Percentiles rank a stretch among this genome's conserved stretches.
Conservation (phyloP, 2,797 vertebrate species). For the Rhadinocentrus ornatus region DNA sequence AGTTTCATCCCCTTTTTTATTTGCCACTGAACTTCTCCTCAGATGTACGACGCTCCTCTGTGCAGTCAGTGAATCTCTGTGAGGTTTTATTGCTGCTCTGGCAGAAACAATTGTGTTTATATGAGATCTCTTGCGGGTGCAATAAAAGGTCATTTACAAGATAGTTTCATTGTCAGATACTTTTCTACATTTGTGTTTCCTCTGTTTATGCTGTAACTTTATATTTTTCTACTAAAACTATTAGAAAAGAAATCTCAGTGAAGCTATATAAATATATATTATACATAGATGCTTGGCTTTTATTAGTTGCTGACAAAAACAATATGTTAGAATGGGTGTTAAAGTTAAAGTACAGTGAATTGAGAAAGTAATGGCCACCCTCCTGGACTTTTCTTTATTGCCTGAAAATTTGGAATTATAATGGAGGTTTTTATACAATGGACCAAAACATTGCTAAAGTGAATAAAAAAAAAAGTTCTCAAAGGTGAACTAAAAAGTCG, state of each 20-base stretch:
- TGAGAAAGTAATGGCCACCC: neutral
- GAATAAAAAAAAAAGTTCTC: neutral
- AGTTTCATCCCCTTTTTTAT: slow-evolving; percentile 17
- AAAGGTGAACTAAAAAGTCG: neutral
- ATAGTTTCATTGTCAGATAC: slow-evolving; percentile 33
- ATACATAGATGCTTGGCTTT: slow-evolving; percentile 7
- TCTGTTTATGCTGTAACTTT: slow-evolving; percentile 24
- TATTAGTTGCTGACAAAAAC: slow-evolving; percentile 9
- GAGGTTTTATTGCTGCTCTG: slow-evolving; percentile 45
- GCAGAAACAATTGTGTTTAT: slow-evolving; percentile 54
- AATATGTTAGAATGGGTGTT: neutral
- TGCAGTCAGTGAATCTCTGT: slow-evolving; percentile 40
- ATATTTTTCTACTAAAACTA: slow-evolving; percentile 8
- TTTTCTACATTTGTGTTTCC: slow-evolving; percentile 41
- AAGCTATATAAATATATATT: neutral
- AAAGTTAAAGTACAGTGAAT: neutral
- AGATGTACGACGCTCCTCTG: slow-evolving; percentile 15
- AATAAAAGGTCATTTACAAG: slow-evolving; percentile 49
- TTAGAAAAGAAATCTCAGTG: neutral
- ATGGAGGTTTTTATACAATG: neutral
- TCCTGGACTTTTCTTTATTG: neutral
- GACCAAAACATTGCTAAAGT: neutral
- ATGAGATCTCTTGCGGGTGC: slow-evolving; percentile 47
- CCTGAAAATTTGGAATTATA: neutral
- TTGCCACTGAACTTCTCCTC: slow-evolving; percentile 7